Percentiles rank a stretch among this genome's conserved stretches.
phyloP scores from a whole-genome alignment of 2,113 vertebrate genomes.

The Perognathus longimembris region DNA sequence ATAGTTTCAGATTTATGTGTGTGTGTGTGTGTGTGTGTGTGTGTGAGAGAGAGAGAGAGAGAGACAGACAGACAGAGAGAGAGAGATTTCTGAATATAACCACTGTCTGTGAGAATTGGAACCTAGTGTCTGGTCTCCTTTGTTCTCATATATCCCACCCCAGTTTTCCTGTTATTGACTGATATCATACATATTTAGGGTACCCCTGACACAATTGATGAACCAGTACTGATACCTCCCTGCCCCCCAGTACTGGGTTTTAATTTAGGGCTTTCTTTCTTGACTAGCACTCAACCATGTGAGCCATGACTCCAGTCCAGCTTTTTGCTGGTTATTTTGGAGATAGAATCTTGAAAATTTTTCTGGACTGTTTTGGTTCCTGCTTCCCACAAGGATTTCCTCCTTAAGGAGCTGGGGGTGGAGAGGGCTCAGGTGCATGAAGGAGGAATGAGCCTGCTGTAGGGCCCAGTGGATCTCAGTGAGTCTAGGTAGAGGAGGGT shows the following conservation, averaged over 20 bases:
- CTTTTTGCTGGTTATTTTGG: too few relatives aligned
- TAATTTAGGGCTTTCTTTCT: too few relatives aligned
- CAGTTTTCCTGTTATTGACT: neutral
- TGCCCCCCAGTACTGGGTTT: too few relatives aligned
- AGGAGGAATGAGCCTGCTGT: neutral
- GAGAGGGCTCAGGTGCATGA: neutral
- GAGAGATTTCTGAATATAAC: neutral
- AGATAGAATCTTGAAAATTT: too few relatives aligned
- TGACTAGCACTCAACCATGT: too few relatives aligned
- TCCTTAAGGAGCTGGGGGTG: neutral
- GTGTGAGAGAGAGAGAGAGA: neutral
- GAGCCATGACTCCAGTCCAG: too few relatives aligned
- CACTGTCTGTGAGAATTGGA: neutral
- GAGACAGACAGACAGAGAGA: neutral
- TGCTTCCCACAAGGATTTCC: neutral
- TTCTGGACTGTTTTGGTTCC: neutral
- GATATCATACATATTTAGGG: neutral
- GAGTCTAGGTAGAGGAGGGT: neutral
- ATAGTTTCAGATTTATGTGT: neutral
- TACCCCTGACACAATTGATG: neutral
- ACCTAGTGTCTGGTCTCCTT: neutral
- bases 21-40: too few relatives aligned
- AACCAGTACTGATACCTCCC: neutral
- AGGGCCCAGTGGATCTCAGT: neutral
- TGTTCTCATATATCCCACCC: neutral